Percentiles rank a stretch among this genome's conserved stretches.
phyloP scores from a whole-genome alignment of 2,888 invertebrate genomes.

The Phasia obesa region DNA sequence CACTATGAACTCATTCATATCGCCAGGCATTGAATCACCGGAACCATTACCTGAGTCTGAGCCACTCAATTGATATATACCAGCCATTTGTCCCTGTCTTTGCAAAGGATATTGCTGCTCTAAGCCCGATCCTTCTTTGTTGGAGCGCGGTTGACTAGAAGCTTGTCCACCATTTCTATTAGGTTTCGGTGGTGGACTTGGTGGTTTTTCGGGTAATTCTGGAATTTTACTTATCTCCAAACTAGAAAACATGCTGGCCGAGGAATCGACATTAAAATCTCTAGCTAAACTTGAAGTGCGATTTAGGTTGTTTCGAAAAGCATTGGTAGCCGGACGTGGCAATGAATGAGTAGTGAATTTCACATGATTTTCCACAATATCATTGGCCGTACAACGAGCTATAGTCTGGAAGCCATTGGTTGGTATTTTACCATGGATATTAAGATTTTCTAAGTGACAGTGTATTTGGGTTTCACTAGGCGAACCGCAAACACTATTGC shows the following conservation, averaged over 20 bases:
- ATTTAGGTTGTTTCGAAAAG: slow-evolving; percentile 83
- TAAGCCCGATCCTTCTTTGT: slow-evolving; percentile 73
- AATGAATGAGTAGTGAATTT: slow-evolving; percentile 85
- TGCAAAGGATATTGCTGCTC: slow-evolving; percentile 78
- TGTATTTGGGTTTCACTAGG: slow-evolving; percentile 60
- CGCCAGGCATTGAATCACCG: slow-evolving; percentile 89
- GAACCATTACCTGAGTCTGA: slow-evolving; percentile 95
- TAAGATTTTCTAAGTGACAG: slow-evolving; percentile 69
- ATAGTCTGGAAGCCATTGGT: slow-evolving; percentile 80
- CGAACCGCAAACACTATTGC: slow-evolving; percentile 59
- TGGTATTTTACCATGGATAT: slow-evolving; percentile 71
- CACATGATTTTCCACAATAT: slow-evolving; percentile 76
- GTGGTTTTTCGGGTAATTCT: slow-evolving; percentile 83
- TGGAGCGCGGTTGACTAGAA: slow-evolving; percentile 76
- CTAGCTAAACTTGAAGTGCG: slow-evolving; percentile 83
- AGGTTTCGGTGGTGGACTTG: slow-evolving; percentile 86
- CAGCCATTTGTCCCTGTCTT: slow-evolving; percentile 84
- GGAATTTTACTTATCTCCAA: slow-evolving; percentile 84
- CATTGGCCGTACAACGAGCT: slow-evolving; percentile 79
- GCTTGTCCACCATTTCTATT: slow-evolving; percentile 49
- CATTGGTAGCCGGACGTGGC: slow-evolving; percentile 83
- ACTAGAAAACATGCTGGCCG: slow-evolving; percentile 83
- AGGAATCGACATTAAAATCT: slow-evolving; percentile 82
- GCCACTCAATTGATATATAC: slow-evolving; percentile 90
- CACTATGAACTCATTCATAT: slow-evolving; percentile 77